These are phyloP conservation scores for Ormyrus pomaceus DNA, from an alignment of 2,888 invertebrate genomes.

Conservation along the genomic window DNA sequence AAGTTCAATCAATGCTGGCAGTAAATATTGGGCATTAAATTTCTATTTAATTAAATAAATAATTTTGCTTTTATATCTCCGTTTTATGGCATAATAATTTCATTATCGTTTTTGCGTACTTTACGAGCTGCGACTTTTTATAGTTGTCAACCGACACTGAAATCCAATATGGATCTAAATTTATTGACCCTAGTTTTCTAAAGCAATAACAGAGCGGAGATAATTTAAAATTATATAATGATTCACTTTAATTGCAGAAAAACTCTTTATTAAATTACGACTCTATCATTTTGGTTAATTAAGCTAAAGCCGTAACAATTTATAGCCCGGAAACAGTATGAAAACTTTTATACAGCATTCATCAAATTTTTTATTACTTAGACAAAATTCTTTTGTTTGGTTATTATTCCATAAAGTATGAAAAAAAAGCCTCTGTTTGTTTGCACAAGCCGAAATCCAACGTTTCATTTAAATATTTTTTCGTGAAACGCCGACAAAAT, in stretches of 20 bases:
- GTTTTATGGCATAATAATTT: no score
- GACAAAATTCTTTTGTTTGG: no score
- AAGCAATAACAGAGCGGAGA: neutral
- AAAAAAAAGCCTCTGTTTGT: no score
- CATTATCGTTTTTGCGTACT: neutral
- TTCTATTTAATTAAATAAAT: no score
- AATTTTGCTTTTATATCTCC: no score
- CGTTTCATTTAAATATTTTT: no score
- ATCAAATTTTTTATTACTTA: neutral
- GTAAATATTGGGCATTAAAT: no score
- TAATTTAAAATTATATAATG: neutral
- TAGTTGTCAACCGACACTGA: neutral
- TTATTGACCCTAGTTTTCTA: neutral
- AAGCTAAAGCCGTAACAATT: neutral
- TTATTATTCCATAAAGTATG: no score
- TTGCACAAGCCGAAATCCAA: no score
- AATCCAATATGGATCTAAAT: neutral
- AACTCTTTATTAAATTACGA: neutral
- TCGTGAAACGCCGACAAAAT: no score
- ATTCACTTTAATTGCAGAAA: neutral
- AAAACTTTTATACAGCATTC: neutral
- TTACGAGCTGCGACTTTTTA: neutral
- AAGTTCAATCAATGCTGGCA: no score
- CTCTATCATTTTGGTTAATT: conserved; percentile 3
- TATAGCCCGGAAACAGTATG: neutral